Conservation (phyloP, 2,888 invertebrate genomes). For the Cosmia trapezina region DNA sequence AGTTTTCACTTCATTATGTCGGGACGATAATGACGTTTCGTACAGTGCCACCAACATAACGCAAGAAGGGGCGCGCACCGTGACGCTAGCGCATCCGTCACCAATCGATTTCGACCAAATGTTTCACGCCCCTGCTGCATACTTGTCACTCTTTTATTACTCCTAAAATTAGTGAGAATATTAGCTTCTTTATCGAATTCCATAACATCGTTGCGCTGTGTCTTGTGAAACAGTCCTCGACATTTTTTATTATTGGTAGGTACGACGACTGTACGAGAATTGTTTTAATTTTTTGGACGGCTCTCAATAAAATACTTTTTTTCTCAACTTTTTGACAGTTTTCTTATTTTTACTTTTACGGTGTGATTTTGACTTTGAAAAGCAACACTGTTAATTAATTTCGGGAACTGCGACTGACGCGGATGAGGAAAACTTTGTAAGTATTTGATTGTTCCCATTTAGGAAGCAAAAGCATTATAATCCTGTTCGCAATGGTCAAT, state of each 20-base stretch:
- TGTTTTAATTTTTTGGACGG: constrained; percentile 27
- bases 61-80: constrained; percentile 68
- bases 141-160: constrained; percentile 73
- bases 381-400: constrained; percentile 16
- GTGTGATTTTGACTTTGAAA: constrained; percentile 19
- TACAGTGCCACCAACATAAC: constrained; percentile 31
- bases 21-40: constrained; percentile 41
- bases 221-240: constrained; percentile 42
- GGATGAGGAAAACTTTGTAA: constrained; percentile 15
- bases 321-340: neutral
- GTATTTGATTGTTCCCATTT: constrained; percentile 34
- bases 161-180: constrained; percentile 60
- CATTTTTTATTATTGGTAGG: constrained; percentile 44
- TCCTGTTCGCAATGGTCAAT: neutral
- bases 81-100: constrained; percentile 78
- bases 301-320: constrained; percentile 7
- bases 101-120: constrained; percentile 81
- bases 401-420: constrained; percentile 16
- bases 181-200: constrained; percentile 63
- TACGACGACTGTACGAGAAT: neutral
- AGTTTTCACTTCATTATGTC: constrained; percentile 60
- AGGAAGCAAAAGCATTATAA: neutral
- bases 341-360: neutral
- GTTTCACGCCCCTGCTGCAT: constrained; percentile 83
- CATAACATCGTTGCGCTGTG: constrained; percentile 46